Conservation (phyloP, 92 coral and sea anemone species). For the Nematostella vectensis region DNA sequence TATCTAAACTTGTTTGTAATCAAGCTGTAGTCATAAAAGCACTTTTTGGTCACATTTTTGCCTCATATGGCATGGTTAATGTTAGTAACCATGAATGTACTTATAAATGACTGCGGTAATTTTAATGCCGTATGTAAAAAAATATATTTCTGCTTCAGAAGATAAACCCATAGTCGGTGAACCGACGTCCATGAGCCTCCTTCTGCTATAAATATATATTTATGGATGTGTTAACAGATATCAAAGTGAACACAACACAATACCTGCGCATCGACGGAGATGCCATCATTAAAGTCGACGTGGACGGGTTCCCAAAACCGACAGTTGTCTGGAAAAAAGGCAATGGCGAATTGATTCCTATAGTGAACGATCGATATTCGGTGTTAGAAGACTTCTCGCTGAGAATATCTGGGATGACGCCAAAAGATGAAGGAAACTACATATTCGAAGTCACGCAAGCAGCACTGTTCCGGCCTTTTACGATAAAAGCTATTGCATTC, state of each 20-base stretch:
- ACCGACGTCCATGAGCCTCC: too few relatives aligned
- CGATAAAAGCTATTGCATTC: slow-evolving; percentile 22
- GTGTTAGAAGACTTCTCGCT: slow-evolving; percentile 27
- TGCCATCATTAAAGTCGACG: background rate
- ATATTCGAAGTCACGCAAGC: background rate
- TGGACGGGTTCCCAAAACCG: slow-evolving; percentile 17
- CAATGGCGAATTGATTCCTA: background rate
- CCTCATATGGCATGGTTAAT: too few relatives aligned
- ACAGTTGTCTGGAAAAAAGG: slow-evolving; percentile 11
- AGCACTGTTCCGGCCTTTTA: background rate
- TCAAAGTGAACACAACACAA: background rate
- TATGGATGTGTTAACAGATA: too few relatives aligned
- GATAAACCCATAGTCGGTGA: too few relatives aligned
- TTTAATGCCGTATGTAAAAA: too few relatives aligned
- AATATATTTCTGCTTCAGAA: too few relatives aligned
- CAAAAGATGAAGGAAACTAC: slow-evolving; percentile 35
- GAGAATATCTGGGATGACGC: slow-evolving; percentile 13
- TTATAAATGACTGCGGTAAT: too few relatives aligned
- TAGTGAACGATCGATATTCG: slow-evolving; percentile 4
- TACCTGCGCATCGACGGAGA: background rate
- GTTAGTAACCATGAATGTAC: too few relatives aligned
- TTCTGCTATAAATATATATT: too few relatives aligned
- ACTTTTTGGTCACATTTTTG: too few relatives aligned
- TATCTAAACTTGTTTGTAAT: too few relatives aligned
- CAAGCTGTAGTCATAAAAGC: too few relatives aligned